A percentile compares a stretch with the other conserved stretches of the same genome.
phyloP scores from a whole-genome alignment of 2,113 vertebrate species.

The Engystomops pustulosus region DNA sequence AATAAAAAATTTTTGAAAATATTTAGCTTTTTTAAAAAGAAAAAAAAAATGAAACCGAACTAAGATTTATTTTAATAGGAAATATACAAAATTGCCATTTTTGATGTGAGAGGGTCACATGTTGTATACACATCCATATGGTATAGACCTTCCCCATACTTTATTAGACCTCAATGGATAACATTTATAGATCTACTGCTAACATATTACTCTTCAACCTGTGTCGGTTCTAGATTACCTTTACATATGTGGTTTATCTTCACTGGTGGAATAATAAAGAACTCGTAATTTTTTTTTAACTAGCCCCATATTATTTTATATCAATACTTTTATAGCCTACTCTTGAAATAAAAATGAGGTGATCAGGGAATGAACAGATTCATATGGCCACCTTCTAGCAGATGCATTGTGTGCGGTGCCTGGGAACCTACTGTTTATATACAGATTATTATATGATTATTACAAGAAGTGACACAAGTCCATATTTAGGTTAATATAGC shows the following conservation, averaged over 20 bases:
- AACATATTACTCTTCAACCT: background rate
- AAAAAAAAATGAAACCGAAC: too few relatives aligned
- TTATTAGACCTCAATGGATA: constrained; percentile 17
- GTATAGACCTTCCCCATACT: background rate
- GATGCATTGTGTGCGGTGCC: background rate
- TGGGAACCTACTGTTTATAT: background rate
- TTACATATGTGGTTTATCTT: constrained; percentile 22
- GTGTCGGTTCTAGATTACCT: background rate
- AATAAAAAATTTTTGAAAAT: background rate
- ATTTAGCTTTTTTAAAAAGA: too few relatives aligned
- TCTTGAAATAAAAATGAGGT: background rate
- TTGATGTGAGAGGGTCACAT: background rate
- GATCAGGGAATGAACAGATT: constrained; percentile 3
- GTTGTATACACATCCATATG: background rate
- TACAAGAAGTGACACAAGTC: background rate
- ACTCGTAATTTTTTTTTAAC: constrained; percentile 16
- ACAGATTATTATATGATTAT: too few relatives aligned
- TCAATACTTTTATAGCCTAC: background rate
- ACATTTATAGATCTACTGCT: constrained; percentile 18
- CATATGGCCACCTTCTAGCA: background rate
- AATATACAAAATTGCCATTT: background rate
- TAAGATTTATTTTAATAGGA: background rate
- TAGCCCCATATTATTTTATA: background rate
- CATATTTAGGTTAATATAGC: background rate
- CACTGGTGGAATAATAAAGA: constrained; percentile 21